Base-by-base conservation (phyloP, 2,797 vertebrate genomes). In the Picus viridis region DNA sequence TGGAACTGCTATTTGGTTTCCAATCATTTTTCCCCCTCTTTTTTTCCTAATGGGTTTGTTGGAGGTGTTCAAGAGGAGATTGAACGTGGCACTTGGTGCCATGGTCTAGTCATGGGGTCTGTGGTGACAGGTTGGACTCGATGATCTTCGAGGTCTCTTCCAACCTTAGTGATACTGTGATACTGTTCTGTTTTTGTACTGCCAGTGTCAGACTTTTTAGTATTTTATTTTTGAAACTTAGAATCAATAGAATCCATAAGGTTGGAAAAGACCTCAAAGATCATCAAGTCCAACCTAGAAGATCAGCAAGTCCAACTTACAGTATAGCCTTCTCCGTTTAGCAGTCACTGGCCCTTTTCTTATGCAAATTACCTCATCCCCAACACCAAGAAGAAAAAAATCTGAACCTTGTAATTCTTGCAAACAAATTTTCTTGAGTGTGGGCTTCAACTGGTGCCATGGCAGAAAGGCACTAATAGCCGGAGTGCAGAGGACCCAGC, bases 1-100 rank as follows among this genome's bases (percentile, higher is more conserved):
- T 72, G 41, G 36, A 94, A 63, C 20, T 32, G 27, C 49, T 91
- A 68, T 77, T 92, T 93, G 65, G 81, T 92, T 91, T 89, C 51
- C 67, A 86, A 15, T 62, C 16, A 74, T 78, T 88, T 84, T 74
- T 83, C 34, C 34, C 5, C 24, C 13, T 13, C 5, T 24, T 24
- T 23, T 51, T 51, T 51, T 49, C 49, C 73, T 83, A 89, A 96
- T 67, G 43, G 81, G 51, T 75, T 93, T 89, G 24, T 34, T 34
- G 34, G 34, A 34, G 34, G 34, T 34, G 34, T 34, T 8, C 34
- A 34, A 34, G 34, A 34, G 34, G 34, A 8, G 34, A 34, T 8
- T 34, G 34, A 8, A 34, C 34, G 34, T 34, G 34, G 34, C 34
- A 34, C 34, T 34, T 34, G 34, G 34, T 34, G 34, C 34, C 34